A percentile compares a stretch with the other conserved stretches of the same genome.
These are phyloP conservation scores for Xenopus borealis DNA, from an alignment of 2,113 vertebrate species.

Conservation along the genomic window DNA sequence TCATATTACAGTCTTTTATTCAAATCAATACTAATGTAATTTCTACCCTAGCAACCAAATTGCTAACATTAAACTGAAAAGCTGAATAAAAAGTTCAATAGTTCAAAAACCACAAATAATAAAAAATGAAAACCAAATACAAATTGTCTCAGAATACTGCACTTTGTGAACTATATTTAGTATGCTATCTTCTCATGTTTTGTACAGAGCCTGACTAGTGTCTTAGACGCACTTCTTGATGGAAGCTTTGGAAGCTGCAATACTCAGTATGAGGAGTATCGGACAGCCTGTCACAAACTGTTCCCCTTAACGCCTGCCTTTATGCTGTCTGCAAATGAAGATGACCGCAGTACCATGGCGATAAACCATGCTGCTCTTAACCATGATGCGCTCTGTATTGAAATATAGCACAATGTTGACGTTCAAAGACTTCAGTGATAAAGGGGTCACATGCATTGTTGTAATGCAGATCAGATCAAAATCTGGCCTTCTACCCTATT, in stretches of 20 bases:
- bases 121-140: too few species aligned
- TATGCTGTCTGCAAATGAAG: constrained; percentile 58
- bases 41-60: too few species aligned
- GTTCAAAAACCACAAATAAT: too few species aligned
- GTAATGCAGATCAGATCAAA: constrained; percentile 55
- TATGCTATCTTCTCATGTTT: not conserved
- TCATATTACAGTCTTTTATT: too few species aligned
- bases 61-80: too few species aligned
- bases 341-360: constrained; percentile 45
- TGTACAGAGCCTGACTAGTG: constrained; percentile 25
- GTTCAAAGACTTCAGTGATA: constrained; percentile 14
- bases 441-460: constrained; percentile 52
- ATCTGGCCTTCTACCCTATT: constrained; percentile 52
- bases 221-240: constrained; percentile 56
- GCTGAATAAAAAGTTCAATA: too few species aligned
- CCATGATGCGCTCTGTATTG: constrained; percentile 60
- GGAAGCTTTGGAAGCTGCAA: constrained; percentile 70
- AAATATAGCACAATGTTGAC: constrained; percentile 56
- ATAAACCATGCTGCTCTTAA: constrained; percentile 59
- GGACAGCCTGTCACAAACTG: constrained; percentile 66
- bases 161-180: not conserved
- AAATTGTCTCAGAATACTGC: too few species aligned
- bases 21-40: too few species aligned
- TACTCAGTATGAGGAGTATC: constrained; percentile 66
- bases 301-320: constrained; percentile 68